These are phyloP conservation scores for Eurystomus glaucurus DNA, from an alignment of 2,797 vertebrate genomes.

Conservation along the genomic window DNA sequence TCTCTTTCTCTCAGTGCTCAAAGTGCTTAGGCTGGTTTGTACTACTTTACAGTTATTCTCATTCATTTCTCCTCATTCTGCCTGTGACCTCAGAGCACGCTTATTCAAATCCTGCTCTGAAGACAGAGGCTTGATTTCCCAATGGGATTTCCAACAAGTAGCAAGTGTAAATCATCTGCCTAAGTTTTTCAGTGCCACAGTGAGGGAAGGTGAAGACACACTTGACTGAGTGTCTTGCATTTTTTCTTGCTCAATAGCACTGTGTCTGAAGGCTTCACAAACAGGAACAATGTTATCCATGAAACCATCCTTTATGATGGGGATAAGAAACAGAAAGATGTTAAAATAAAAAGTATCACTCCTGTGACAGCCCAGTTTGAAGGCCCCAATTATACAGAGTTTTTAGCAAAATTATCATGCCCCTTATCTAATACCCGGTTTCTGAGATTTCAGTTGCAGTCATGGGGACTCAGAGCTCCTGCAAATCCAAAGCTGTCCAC, in stretches of 20 bases:
- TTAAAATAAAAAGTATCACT: neutral
- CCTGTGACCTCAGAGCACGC: neutral
- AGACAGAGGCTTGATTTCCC: neutral
- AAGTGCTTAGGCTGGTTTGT: neutral
- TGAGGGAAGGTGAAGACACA: rapidly evolving
- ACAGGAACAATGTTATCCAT: neutral
- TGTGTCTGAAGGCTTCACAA: rapidly evolving
- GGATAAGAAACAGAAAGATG: neutral
- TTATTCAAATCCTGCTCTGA: neutral
- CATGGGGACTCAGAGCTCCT: neutral
- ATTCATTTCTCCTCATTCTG: neutral
- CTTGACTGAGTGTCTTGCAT: neutral
- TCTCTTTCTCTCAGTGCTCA: neutral
- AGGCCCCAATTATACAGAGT: neutral
- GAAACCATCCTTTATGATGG: rapidly evolving
- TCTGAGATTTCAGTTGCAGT: neutral
- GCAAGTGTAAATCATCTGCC: neutral
- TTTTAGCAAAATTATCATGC: neutral
- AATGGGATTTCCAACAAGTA: neutral
- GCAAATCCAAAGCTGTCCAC: neutral
- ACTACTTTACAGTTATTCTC: neutral
- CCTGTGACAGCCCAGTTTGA: neutral
- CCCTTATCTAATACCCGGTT: neutral
- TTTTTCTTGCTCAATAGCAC: neutral
- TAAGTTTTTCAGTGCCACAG: neutral